phyloP scores from a whole-genome alignment of 2,888 invertebrate species.

The Clitarchus hookeri region DNA sequence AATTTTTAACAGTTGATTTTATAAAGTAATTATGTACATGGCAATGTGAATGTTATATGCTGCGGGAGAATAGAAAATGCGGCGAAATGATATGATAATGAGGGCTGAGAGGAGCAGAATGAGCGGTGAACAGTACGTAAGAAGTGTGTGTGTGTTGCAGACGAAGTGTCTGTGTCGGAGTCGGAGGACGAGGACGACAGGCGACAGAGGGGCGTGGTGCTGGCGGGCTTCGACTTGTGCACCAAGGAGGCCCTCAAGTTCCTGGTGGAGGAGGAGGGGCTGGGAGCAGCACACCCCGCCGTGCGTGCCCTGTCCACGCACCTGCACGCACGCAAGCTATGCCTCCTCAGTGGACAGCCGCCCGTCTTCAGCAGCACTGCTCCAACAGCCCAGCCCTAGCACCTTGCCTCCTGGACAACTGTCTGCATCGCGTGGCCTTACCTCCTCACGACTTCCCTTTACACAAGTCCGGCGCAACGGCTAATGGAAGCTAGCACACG shows the following conservation, averaged over 20 bases:
- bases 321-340: slow-evolving; percentile 28
- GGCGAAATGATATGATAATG: no score
- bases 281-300: slow-evolving; percentile 36
- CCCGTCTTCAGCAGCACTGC: neutral
- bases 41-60: no score
- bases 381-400: neutral
- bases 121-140: no score
- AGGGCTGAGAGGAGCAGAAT: no score
- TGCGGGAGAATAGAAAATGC: no score
- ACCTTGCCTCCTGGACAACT: neutral
- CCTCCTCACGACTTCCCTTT: no score
- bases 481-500: no score
- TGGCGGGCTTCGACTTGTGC: slow-evolving; percentile 39
- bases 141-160: neutral
- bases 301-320: slow-evolving; percentile 35
- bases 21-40: no score
- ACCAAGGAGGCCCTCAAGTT: slow-evolving; percentile 37
- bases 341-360: slow-evolving; percentile 28
- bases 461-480: no score
- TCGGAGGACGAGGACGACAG: slow-evolving; percentile 10
- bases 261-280: slow-evolving; percentile 35
- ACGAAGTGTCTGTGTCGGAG: neutral
- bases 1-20: no score
- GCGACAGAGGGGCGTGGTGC: slow-evolving; percentile 25
- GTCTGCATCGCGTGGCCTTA: no score